Conservation (phyloP, 2,113 vertebrate genomes). For the Acrocephalus kingi region DNA sequence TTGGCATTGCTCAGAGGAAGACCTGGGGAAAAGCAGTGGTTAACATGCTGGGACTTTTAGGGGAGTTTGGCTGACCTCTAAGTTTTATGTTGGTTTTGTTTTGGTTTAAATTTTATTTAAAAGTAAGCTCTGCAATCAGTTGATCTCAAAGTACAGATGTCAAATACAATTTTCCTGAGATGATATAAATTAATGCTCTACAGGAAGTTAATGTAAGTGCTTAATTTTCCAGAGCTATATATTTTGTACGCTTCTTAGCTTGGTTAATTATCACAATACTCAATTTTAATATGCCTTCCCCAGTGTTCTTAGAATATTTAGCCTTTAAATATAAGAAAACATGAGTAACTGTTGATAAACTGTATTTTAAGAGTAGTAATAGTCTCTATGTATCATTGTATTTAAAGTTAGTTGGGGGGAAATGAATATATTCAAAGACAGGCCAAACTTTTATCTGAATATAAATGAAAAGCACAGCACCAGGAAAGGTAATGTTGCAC, state of each 20-base stretch:
- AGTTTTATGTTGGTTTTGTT: not conserved
- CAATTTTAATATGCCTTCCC: not conserved
- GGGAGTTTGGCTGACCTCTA: not conserved
- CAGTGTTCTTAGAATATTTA: not conserved
- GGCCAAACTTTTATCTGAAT: not conserved
- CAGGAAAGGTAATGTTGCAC: not conserved
- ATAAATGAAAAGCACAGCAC: not conserved
- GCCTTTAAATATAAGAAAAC: not conserved
- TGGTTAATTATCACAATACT: not conserved
- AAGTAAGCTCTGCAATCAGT: not conserved
- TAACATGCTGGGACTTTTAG: not conserved
- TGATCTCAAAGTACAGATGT: not conserved
- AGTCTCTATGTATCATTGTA: not conserved
- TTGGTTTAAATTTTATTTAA: not conserved
- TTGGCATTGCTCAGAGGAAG: not conserved
- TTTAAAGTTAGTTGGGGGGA: not conserved
- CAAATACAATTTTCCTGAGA: not conserved
- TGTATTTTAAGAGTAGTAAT: not conserved
- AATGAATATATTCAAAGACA: not conserved
- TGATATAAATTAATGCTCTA: not conserved
- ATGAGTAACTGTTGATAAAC: not conserved
- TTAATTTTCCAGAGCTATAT: not conserved
- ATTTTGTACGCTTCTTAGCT: not conserved
- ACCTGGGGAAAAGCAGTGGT: not conserved
- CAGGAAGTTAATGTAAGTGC: not conserved